These are phyloP conservation scores for Peribatodes rhomboidaria DNA, from an alignment of 2,888 invertebrate species.

Conservation along the genomic window DNA sequence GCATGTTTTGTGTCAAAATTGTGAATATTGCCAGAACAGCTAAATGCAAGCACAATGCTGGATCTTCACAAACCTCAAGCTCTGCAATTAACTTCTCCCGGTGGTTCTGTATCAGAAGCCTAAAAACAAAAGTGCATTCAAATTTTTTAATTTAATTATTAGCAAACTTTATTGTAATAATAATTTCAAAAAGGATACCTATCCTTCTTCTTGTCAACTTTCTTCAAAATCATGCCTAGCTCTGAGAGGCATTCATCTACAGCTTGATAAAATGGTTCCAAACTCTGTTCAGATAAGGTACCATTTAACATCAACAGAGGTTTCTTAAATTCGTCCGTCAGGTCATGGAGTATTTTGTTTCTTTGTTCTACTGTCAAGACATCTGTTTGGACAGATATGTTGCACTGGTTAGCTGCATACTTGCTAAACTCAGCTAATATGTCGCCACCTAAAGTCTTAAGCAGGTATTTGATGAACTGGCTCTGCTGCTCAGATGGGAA, in stretches of 20 bases:
- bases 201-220: conserved; percentile 96
- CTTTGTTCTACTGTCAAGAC: conserved; percentile 88
- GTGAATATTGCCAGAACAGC: conserved; percentile 93
- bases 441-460: conserved; percentile 94
- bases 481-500: conserved; percentile 88
- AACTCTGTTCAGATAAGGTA: conserved; percentile 88
- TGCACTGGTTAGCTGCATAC: conserved; percentile 92
- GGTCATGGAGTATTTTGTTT: conserved; percentile 89
- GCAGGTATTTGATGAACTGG: conserved; percentile 92
- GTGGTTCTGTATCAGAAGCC: conserved; percentile 91
- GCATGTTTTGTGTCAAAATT: conserved; percentile 91
- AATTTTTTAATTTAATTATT: too few species aligned
- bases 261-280: conserved; percentile 93
- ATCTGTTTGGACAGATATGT: conserved; percentile 87
- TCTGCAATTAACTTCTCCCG: conserved; percentile 93
- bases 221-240: conserved; percentile 93
- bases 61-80: conserved; percentile 90
- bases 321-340: conserved; percentile 89
- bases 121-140: conserved; percentile 61
- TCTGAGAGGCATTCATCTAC: conserved; percentile 90
- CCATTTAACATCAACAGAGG: conserved; percentile 89
- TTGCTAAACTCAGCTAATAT: conserved; percentile 92
- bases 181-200: conserved; percentile 67
- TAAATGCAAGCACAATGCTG: conserved; percentile 92
- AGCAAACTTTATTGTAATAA: background rate